Base-by-base conservation (phyloP, 2,888 invertebrate genomes). In the Cerastis rubricosa region DNA sequence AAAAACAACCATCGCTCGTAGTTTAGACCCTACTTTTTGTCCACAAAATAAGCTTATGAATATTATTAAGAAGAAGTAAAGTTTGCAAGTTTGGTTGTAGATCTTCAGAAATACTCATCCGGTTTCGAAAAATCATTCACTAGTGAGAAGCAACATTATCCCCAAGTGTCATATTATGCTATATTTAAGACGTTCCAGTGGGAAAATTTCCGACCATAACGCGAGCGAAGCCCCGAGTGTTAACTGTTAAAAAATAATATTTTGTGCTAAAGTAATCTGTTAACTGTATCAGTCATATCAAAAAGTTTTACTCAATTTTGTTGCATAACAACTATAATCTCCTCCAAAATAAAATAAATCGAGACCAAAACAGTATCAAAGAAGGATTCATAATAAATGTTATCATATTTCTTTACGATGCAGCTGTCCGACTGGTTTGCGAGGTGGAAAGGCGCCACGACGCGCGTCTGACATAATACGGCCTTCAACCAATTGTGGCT, bases 401-500 rank as follows among this genome's bases (percentile, higher is more conserved):
- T 54, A 78, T 74, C 35, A 76, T 79, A 76, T 83, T 64, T 81
- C 45, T 81, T 78, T 67, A 72, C 6, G 49, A 84, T 72, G 85
- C 89, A 90, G 90, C 89, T 89, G 92, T 51, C 84, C 71, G 78
- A 92, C 92, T 83, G 87, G 92, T 92, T 92, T 45, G 63, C 75
- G 78, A 82, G 65, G 88, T 89, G 90, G 89, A 90, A 91, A 91
- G 91, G 91, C 88, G 89, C 80, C 78, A 86, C 89, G 91, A 88
- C 90, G 90, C 85, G 85, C 51, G 61, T 69, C 90, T 93, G 93
- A 91, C 91, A 92, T 92, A 92, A 92, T 87, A 84, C 90, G 90
- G 88, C 92, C 92, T 92, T 93, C 92, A 54, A 82, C 47, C 74
- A 72, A 71, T 71, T 74, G 82, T 76, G 68, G 65, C 70, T 73